These are phyloP conservation scores for Laodelphax striatellus DNA, from an alignment of 1,140 invertebrate species.

Conservation along the genomic window DNA sequence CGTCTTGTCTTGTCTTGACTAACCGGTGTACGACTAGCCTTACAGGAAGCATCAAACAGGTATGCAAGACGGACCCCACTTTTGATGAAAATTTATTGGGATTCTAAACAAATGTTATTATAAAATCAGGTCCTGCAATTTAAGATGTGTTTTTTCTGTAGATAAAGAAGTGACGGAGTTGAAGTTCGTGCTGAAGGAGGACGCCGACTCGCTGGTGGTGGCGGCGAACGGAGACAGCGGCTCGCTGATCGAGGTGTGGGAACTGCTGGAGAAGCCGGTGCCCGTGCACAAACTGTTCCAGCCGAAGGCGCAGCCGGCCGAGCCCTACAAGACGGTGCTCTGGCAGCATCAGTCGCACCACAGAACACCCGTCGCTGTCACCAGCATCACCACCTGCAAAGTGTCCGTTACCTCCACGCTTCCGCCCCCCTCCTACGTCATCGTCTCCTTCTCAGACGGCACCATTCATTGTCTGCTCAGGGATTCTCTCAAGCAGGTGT, in stretches of 20 bases:
- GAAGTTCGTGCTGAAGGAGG: slow-evolving; percentile 69
- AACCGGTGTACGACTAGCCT: no score
- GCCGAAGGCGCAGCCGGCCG: slow-evolving; percentile 24
- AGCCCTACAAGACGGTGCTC: neutral
- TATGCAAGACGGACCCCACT: no score
- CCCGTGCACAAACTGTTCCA: slow-evolving; percentile 64
- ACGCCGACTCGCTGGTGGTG: slow-evolving; percentile 68
- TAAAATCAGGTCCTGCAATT: no score
- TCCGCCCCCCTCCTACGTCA: slow-evolving; percentile 49
- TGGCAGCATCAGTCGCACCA: slow-evolving; percentile 57
- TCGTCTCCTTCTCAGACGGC: slow-evolving; percentile 61
- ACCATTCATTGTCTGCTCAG: slow-evolving; percentile 61
- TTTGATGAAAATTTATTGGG: no score
- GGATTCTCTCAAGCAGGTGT: slow-evolving; percentile 60
- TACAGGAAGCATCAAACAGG: no score
- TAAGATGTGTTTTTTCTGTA: neutral
- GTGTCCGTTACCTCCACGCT: slow-evolving; percentile 45
- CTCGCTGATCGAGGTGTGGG: slow-evolving; percentile 75
- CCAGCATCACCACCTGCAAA: slow-evolving; percentile 43
- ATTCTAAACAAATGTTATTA: no score
- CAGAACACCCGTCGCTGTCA: slow-evolving; percentile 31
- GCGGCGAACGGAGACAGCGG: slow-evolving; percentile 47
- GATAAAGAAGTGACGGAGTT: slow-evolving; percentile 47
- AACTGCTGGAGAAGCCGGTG: slow-evolving; percentile 64
- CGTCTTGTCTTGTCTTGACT: no score